These are phyloP conservation scores for Tokudaia muenninki DNA, from an alignment of 2,797 vertebrate species.

Conservation along the genomic window DNA sequence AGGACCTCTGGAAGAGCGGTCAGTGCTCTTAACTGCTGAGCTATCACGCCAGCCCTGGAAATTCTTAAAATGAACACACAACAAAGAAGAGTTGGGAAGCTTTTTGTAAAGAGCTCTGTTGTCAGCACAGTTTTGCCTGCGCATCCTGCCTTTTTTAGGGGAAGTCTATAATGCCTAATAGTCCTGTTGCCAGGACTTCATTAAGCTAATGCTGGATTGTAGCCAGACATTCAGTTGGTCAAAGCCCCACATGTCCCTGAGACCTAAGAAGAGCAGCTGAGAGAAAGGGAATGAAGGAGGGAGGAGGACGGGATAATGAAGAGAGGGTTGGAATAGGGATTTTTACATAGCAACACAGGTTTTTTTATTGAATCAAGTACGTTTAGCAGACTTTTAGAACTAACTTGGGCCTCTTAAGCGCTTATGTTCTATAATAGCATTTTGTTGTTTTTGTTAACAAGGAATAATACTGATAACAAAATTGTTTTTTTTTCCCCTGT, in stretches of 20 bases:
- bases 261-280: neutral
- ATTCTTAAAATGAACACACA: conserved; percentile 53
- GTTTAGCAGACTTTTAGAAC: conserved; percentile 76
- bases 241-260: conserved; percentile 70
- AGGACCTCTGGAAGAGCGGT: too few species aligned
- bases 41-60: too few species aligned
- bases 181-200: conserved; percentile 78
- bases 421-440: conserved; percentile 61
- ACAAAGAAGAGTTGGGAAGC: conserved; percentile 36
- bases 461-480: conserved; percentile 53
- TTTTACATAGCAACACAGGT: conserved; percentile 66
- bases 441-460: conserved; percentile 24
- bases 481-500: conserved; percentile 44
- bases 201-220: conserved; percentile 76
- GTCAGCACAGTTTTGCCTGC: conserved; percentile 57
- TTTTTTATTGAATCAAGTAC: conserved; percentile 68
- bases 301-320: neutral
- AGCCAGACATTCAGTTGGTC: conserved; percentile 79
- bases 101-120: conserved; percentile 64
- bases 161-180: conserved; percentile 65
- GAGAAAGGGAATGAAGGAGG: neutral
- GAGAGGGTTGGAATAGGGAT: conserved; percentile 22
- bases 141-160: conserved; percentile 47
- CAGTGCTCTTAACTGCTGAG: too few species aligned
- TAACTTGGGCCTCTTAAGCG: conserved; percentile 66